Conservation (phyloP, 2,797 vertebrate genomes). For the Cyclopterus lumpus region DNA sequence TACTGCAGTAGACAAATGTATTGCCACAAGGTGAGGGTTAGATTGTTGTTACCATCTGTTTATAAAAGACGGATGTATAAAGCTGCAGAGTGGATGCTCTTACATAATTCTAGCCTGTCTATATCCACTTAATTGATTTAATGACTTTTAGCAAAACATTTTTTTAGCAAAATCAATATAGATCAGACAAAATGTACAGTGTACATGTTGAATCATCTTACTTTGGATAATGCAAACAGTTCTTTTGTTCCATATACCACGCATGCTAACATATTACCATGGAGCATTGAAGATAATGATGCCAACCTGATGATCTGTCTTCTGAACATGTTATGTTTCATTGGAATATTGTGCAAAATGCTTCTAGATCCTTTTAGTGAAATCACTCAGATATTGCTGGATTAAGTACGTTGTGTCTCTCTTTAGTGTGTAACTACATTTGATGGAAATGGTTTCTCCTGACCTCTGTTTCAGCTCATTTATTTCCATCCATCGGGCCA, state of each 20-base stretch:
- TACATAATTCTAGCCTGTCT: not conserved
- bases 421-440: not conserved
- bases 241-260: not conserved
- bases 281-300: not conserved
- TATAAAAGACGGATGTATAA: slow-evolving; percentile 8
- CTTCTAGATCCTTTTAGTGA: not conserved
- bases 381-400: not conserved
- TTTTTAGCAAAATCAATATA: not conserved
- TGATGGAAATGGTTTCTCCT: slow-evolving; percentile 20
- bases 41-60: not conserved
- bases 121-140: slow-evolving; percentile 8
- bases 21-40: not conserved
- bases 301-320: not conserved
- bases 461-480: slow-evolving; percentile 46
- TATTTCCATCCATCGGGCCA: slow-evolving; percentile 47
- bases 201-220: not conserved
- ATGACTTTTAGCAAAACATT: not conserved
- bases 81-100: not conserved
- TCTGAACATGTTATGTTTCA: not conserved
- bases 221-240: not conserved
- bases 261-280: not conserved
- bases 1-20: not conserved
- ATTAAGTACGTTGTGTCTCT: not conserved
- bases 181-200: not conserved
- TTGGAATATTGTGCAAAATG: not conserved